Conservation (phyloP, 1,140 invertebrate species). For the Drosophila malerkotliana region DNA sequence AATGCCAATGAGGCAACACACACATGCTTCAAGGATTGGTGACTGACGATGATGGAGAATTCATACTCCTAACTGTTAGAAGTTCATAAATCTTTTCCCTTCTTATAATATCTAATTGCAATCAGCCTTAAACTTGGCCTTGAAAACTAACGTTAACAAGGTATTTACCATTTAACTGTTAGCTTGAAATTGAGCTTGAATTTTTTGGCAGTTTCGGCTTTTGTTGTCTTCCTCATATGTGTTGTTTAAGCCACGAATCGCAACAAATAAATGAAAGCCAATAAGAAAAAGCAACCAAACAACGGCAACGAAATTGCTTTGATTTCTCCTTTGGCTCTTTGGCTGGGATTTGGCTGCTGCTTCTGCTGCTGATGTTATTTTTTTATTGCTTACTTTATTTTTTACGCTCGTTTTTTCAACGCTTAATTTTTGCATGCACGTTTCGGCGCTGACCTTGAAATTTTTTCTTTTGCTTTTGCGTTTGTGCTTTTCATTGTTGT, state of each 20-base stretch:
- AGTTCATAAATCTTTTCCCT: background rate
- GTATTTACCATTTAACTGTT: background rate
- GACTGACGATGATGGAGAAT: background rate
- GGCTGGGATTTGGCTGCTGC: constrained; percentile 39
- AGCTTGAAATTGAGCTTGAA: background rate
- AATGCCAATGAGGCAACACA: constrained; percentile 11
- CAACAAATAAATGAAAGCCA: constrained; percentile 21
- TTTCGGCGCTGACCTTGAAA: constrained; percentile 80
- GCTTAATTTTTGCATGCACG: constrained; percentile 82
- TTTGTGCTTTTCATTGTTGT: constrained; percentile 44
- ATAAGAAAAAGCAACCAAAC: constrained; percentile 28
- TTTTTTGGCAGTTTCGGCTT: constrained; percentile 2
- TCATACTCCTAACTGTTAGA: background rate
- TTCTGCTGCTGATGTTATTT: constrained; percentile 15
- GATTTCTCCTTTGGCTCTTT: constrained; percentile 63
- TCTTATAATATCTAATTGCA: background rate
- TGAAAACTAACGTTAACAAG: background rate
- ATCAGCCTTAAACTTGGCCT: constrained; percentile 1
- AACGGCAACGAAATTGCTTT: constrained; percentile 39
- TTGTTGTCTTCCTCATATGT: background rate
- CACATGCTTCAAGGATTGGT: background rate
- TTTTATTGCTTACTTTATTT: constrained; percentile 59
- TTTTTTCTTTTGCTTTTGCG: constrained; percentile 74
- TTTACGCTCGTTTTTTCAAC: constrained; percentile 53
- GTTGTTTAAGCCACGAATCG: background rate